Percentiles rank a stretch among this genome's conserved stretches.
Conservation (phyloP, 2,888 invertebrate species). For the Chydorus sphaericus region DNA sequence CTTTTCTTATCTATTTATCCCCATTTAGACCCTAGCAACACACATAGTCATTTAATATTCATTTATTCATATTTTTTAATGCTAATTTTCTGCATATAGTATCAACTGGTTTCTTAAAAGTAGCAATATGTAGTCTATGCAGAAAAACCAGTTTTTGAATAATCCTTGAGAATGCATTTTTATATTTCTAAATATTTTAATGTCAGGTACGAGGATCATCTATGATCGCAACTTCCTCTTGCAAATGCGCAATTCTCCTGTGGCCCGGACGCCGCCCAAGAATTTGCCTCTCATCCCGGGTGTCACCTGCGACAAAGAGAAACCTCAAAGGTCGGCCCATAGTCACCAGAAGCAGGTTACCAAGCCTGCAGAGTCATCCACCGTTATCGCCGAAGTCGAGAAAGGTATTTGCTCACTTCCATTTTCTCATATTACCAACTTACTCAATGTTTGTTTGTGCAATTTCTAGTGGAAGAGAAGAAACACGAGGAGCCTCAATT, state of each 20-base stretch:
- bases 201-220: slow-evolving; percentile 80
- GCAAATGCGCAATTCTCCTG: slow-evolving; percentile 76
- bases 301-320: slow-evolving; percentile 8
- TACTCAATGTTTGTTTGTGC: neutral
- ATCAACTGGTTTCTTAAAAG: too few species aligned
- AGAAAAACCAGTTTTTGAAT: too few species aligned
- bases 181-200: too few species aligned
- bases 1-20: too few species aligned
- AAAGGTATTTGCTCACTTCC: neutral
- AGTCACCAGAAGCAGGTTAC: slow-evolving; percentile 2
- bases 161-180: slow-evolving; percentile 16
- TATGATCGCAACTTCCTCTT: slow-evolving; percentile 79
- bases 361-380: slow-evolving; percentile 4
- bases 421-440: neutral
- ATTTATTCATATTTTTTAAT: too few species aligned
- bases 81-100: too few species aligned
- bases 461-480: slow-evolving; percentile 8
- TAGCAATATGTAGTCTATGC: too few species aligned
- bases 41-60: slow-evolving; percentile 18
- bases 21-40: too few species aligned
- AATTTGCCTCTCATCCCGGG: slow-evolving; percentile 53
- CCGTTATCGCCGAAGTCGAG: neutral
- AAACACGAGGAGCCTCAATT: slow-evolving; percentile 25
- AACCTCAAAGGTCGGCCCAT: neutral
- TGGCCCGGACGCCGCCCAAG: slow-evolving; percentile 80